These are phyloP conservation scores for Drosophila ironensis DNA, from an alignment of 1,140 invertebrate genomes.

Conservation along the genomic window DNA sequence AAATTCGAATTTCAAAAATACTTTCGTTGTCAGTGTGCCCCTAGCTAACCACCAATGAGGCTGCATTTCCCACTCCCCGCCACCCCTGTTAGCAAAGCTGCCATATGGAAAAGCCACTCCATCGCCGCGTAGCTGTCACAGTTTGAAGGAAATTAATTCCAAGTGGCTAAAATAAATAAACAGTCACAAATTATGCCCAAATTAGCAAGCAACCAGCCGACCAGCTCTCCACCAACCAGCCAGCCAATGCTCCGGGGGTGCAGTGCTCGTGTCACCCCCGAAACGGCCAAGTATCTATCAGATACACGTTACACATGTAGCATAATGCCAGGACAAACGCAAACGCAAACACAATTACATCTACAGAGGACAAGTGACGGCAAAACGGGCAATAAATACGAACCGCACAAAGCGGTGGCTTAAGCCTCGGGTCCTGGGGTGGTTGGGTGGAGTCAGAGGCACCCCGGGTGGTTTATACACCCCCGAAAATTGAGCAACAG, in stretches of 20 bases:
- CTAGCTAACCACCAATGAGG: background rate
- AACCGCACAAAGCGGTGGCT: conserved; percentile 79
- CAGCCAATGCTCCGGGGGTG: conserved; percentile 6
- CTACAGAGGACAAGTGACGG: conserved; percentile 50
- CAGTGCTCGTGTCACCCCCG: conserved; percentile 27
- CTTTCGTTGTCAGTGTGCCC: no score
- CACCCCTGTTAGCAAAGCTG: conserved; percentile 44
- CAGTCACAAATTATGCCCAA: conserved; percentile 81
- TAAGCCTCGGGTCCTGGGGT: conserved; percentile 49
- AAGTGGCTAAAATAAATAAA: conserved; percentile 71
- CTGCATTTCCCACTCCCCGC: background rate
- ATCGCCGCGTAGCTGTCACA: conserved; percentile 43
- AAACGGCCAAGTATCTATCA: conserved; percentile 57
- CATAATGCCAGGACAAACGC: conserved; percentile 46
- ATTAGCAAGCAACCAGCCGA: conserved; percentile 67
- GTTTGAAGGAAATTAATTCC: conserved; percentile 68
- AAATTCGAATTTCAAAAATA: no score
- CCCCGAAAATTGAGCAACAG: conserved; percentile 45
- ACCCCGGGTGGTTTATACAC: conserved; percentile 67
- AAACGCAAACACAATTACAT: conserved; percentile 61
- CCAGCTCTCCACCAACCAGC: background rate
- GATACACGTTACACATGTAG: conserved; percentile 77
- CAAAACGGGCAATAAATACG: conserved; percentile 77
- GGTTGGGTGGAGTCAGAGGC: conserved; percentile 3
- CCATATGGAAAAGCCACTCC: conserved; percentile 69